These are phyloP conservation scores for Argyra leucocephala DNA, from an alignment of 2,888 invertebrate species.

Conservation along the genomic window DNA sequence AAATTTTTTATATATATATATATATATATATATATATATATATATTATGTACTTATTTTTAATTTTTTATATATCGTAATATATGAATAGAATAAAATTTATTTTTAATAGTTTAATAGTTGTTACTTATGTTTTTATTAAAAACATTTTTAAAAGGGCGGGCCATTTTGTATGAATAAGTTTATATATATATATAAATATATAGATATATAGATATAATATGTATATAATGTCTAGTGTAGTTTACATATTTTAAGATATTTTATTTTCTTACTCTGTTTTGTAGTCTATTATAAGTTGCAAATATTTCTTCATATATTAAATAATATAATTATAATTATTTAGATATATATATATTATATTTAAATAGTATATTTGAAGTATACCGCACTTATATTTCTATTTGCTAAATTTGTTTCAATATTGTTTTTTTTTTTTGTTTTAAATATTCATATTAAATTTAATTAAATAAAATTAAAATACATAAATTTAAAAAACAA, in stretches of 20 bases:
- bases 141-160: slow-evolving; percentile 1
- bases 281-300: not conserved
- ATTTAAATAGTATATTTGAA: not conserved
- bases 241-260: not conserved
- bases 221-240: not conserved
- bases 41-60: too few relatives aligned
- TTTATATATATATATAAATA: not conserved
- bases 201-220: not conserved
- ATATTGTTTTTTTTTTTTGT: not conserved
- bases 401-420: not conserved
- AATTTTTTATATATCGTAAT: too few relatives aligned
- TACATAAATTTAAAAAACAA: too few relatives aligned
- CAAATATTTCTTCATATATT: not conserved
- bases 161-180: not conserved
- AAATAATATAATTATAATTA: not conserved
- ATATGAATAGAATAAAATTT: not conserved
- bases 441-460: too few relatives aligned
- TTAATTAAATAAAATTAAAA: not conserved
- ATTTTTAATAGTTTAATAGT: not conserved
- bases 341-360: not conserved
- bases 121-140: not conserved
- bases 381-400: too few relatives aligned
- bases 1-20: too few relatives aligned
- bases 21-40: too few relatives aligned
- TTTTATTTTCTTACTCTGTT: not conserved